Conservation (phyloP, 2,888 invertebrate genomes). For the Rhagium mordax region DNA sequence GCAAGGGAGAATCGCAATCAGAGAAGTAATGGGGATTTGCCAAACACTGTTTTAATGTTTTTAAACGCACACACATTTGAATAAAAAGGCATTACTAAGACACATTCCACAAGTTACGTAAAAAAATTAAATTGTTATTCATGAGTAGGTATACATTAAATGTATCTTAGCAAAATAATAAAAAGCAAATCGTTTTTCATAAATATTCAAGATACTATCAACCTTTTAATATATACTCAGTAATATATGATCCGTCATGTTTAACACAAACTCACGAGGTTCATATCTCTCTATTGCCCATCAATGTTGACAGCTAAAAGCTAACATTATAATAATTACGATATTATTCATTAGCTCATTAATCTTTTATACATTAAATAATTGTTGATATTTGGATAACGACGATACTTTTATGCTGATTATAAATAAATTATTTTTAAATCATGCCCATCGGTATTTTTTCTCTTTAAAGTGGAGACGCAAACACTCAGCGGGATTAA, state of each 20-base stretch:
- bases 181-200: background rate
- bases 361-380: background rate
- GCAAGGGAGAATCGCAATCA: background rate
- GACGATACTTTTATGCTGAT: background rate
- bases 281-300: background rate
- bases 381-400: background rate
- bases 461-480: background rate
- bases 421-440: constrained; percentile 2
- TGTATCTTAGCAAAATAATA: background rate
- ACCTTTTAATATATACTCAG: background rate
- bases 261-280: background rate
- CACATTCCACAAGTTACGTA: too few species aligned
- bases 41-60: too few species aligned
- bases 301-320: background rate
- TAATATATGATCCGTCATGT: background rate
- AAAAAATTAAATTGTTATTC: too few species aligned
- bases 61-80: too few species aligned
- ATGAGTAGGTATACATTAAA: background rate
- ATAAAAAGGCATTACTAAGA: too few species aligned
- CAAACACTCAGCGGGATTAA: background rate
- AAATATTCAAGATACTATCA: background rate
- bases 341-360: constrained; percentile 2
- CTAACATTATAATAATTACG: background rate
- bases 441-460: background rate
- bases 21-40: background rate